Evolutionary conservation across 2,888 invertebrate species (phyloP), one percentile per base, ranked within the genome.

Genomic region (Drosophila glabriapex): DNA sequence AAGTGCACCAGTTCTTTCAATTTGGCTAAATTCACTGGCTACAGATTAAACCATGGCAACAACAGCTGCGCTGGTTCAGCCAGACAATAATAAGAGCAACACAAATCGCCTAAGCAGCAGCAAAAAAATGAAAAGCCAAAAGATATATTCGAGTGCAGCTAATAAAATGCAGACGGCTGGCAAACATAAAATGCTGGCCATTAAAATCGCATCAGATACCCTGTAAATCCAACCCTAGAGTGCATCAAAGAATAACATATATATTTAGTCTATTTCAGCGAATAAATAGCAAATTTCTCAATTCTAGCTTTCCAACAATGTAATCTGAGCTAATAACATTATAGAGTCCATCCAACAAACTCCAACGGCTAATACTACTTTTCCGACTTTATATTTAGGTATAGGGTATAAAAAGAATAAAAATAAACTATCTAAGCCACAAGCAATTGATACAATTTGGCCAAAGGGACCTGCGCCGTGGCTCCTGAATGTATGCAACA

Each of bases 151-250:
- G 59, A 49, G 43, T 56, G 41, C 62, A 74, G 73, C 58, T 74
- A 58, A 73, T 74, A 74, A 68, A 73, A 73, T 62, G 62, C 75
- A 73, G 61, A 55, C 43, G 16, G 37, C n/a, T 37, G 35, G 16
- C 37, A 56, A 28, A 71, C 29, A 54, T 43, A 59, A 54, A 73
- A 37, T 54, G 67, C 43, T 10, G 33, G 35, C 68, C 37, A 53
- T 74, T 58, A 73, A 73, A 61, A 29, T 46, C 39, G 31, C 56
- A 73, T 14, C 46, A 25, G 28, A 33, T 69, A 60, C 41, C 70
- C 52, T 59, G 22, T 35, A 41, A 4, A 28, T 4, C 1, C 50
- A 19, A 9, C 2, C 19, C n/a, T 4, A 10, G 10, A 41, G 41
- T n/a, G 10, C 4, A n/a, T 41, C 41, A n/a, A 10, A 41, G 10